Evolutionary conservation across 2,113 vertebrate species (phyloP), one percentile per base, ranked within the genome.

Genomic region (Microcebus tavaratra): DNA sequence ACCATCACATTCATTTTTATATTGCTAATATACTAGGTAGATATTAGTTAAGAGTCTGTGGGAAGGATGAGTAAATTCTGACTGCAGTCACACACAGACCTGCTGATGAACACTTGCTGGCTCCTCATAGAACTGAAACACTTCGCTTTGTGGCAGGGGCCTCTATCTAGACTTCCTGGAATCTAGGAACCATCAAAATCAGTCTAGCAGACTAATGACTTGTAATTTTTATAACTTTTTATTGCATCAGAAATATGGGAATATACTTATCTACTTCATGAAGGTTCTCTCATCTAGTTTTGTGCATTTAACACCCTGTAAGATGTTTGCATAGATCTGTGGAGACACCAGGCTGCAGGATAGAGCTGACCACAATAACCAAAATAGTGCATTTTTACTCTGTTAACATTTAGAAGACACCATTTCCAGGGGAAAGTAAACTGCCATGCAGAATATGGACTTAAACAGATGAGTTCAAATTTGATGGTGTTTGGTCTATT

Each of bases 391-490:
- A 50, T 75, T 84, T 72, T 53, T 59, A 91, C 48, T 84, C 39
- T 53, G 1, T 61, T 50, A 86, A 87, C 65, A 80, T 42, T 39
- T 48, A 61, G 57, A 53, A 84, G 55, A 72, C 17, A 59, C 14
- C 34, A 36, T 86, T 84, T 78, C 80, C 50, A 72, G 39, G 75
- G 29, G 42, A 57, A 92, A 93, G 36, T 55, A 72, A 88, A 80
- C 36, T 18, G 23, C 20, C 50, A 81, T 42, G 25, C 31, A 91
- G 79, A 91, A 76, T 45, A 45, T 82, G 21, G 34, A 42, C 50
- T 78, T 92, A 91, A 90, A 55, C 31, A 55, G 31, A 84, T 61
- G 45, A 86, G 29, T 92, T 90, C 75, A 95, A 59, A 87, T 45
- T 57, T 57, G 23, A n/a, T 87, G 20, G n/a, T 45, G 45, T 79